Percentiles rank a stretch among this genome's conserved stretches.
These are phyloP conservation scores for Drosophila seguyi DNA, from an alignment of 1,140 invertebrate genomes.

Conservation along the genomic window DNA sequence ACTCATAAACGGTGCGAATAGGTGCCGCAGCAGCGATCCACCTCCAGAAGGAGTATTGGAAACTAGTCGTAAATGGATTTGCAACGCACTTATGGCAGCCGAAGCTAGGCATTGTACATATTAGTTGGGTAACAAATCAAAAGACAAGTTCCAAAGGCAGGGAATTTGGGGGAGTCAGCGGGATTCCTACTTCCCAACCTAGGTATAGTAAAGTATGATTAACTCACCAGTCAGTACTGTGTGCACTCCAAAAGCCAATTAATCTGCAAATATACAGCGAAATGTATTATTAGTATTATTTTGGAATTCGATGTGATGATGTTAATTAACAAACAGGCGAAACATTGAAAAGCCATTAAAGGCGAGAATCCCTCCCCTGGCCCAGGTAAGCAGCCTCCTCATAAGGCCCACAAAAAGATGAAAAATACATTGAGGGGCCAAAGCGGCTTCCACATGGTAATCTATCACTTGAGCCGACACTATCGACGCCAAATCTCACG, in stretches of 20 bases:
- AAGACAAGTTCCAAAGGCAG: conserved; percentile 3
- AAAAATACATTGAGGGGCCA: conserved; percentile 19
- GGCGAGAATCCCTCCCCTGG: conserved; percentile 12
- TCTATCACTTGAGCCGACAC: conserved; percentile 74
- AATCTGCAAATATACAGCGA: conserved; percentile 47
- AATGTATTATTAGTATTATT: conserved; percentile 7
- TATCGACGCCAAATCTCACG: conserved; percentile 75
- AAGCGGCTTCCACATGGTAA: conserved; percentile 53
- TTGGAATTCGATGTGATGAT: not conserved
- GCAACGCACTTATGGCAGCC: not conserved
- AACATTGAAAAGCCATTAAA: conserved; percentile 65
- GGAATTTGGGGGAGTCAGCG: not conserved
- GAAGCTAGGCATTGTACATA: conserved; percentile 1
- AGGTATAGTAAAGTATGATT: not conserved
- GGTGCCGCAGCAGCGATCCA: conserved; percentile 23
- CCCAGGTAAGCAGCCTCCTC: not conserved
- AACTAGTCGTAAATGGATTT: conserved; percentile 16
- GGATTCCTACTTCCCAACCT: not conserved
- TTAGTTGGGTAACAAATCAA: not conserved
- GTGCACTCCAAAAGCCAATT: conserved; percentile 44
- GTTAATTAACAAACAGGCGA: conserved; percentile 27
- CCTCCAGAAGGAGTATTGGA: conserved; percentile 10
- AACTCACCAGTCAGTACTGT: conserved; percentile 52
- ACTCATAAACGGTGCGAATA: conserved; percentile 48
- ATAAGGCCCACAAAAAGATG: conserved; percentile 7